A percentile compares a stretch with the other conserved stretches of the same genome.
phyloP scores from a whole-genome alignment of 2,113 vertebrate genomes.

The Panthera leo region DNA sequence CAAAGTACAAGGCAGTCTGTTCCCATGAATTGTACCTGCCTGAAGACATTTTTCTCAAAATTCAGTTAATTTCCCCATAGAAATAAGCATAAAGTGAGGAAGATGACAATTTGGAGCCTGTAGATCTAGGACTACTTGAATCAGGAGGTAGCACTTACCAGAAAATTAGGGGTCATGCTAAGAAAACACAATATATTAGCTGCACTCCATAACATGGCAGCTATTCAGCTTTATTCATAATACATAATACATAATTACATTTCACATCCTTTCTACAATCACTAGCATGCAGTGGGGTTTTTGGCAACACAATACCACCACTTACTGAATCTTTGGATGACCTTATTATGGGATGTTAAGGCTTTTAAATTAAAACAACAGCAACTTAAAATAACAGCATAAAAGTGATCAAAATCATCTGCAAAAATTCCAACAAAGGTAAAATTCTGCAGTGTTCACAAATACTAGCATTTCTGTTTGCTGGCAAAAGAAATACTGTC shows the following conservation, averaged over 20 bases:
- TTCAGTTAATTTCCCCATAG: neutral
- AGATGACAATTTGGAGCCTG: neutral
- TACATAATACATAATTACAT: neutral
- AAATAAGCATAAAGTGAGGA: neutral
- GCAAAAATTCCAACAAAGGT: neutral
- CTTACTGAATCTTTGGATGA: neutral
- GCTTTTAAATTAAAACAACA: conserved; percentile 20
- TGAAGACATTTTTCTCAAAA: conserved; percentile 10
- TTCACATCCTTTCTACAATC: neutral
- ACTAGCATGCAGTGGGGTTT: neutral
- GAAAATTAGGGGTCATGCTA: neutral
- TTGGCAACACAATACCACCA: neutral
- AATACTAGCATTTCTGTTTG: neutral
- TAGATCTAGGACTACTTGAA: neutral
- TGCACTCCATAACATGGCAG: neutral
- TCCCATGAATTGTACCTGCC: neutral
- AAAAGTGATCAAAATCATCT: neutral
- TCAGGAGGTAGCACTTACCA: neutral
- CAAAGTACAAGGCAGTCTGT: neutral
- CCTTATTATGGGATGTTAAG: neutral
- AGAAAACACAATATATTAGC: neutral
- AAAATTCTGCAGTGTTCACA: neutral
- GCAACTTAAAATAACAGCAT: neutral
- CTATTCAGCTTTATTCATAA: neutral
- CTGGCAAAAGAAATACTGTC: neutral